phyloP scores from a whole-genome alignment of 1,140 invertebrate species.

The Oscheius sp. region DNA sequence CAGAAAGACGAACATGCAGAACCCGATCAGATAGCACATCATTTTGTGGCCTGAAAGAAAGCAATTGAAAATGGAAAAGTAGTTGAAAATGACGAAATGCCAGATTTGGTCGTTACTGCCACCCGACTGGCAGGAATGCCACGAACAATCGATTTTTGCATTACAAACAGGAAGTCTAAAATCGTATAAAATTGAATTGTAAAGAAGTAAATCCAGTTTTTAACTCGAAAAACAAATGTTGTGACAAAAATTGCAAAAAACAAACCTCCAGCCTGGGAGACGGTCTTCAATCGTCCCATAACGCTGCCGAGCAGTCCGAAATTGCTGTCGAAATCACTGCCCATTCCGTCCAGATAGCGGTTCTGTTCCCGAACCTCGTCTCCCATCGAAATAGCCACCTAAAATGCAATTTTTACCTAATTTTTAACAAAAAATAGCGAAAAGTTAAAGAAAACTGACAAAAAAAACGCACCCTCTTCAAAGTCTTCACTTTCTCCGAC shows the following conservation, averaged over 20 bases:
- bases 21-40: not conserved
- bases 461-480: not conserved
- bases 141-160: no score
- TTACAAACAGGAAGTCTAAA: no score
- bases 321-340: not conserved
- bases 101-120: no score
- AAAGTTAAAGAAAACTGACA: not conserved
- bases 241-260: no score
- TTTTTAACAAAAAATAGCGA: no score
- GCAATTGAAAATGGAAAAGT: not conserved
- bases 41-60: conserved; percentile 1
- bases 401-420: no score
- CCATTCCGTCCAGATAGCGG: not conserved
- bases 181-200: no score
- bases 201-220: no score
- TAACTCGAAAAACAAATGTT: no score
- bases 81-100: no score
- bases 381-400: not conserved
- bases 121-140: no score
- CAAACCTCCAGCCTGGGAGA: not conserved
- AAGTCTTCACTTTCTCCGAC: not conserved
- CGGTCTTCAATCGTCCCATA: not conserved
- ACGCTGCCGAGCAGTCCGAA: not conserved
- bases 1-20: not conserved
- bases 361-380: not conserved